These are phyloP conservation scores for Pedionomus torquatus DNA, from an alignment of 2,113 vertebrate genomes.

Conservation along the genomic window DNA sequence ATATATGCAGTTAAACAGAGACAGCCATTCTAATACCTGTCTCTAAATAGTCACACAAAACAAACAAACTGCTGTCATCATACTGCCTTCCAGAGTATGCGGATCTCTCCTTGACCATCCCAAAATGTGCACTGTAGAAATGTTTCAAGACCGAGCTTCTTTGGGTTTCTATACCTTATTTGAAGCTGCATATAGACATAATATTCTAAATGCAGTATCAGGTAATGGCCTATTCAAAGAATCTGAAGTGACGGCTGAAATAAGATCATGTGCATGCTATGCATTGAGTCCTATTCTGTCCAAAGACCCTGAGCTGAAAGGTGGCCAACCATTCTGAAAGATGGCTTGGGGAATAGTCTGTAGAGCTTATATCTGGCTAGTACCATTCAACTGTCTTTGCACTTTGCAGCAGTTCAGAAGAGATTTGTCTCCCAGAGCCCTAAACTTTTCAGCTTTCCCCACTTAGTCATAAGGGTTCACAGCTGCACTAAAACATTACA, in stretches of 20 bases:
- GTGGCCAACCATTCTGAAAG: neutral
- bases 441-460: neutral
- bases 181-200: neutral
- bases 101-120: neutral
- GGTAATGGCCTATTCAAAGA: neutral
- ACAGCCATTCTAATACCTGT: neutral
- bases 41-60: neutral
- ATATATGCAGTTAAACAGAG: neutral
- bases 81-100: neutral
- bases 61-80: neutral
- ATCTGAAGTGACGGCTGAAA: neutral
- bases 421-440: neutral
- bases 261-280: neutral
- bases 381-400: neutral
- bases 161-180: neutral
- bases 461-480: neutral
- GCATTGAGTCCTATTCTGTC: neutral
- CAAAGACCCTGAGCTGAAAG: neutral
- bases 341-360: neutral
- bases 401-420: neutral
- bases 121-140: neutral
- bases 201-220: neutral
- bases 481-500: neutral
- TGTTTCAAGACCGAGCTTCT: neutral
- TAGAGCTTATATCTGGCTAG: neutral